A percentile compares a stretch with the other conserved stretches of the same genome.
These are phyloP conservation scores for Dryocosmus kuriphilus DNA, from an alignment of 2,888 invertebrate species.

Conservation along the genomic window DNA sequence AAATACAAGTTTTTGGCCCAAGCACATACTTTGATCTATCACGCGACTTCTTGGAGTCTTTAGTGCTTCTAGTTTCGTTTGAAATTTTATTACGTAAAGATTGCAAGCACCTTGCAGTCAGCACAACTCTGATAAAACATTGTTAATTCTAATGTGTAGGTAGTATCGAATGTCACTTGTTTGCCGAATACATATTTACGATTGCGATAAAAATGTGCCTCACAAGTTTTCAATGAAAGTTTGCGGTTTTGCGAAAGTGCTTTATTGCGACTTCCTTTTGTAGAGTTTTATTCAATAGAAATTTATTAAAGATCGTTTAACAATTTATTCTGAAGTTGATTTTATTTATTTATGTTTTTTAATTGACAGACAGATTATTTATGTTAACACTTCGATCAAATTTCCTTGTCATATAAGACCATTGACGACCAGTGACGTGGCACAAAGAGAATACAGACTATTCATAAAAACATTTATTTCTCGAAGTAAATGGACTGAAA, in stretches of 20 bases:
- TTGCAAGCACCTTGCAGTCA: neutral
- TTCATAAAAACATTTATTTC: conserved; percentile 27
- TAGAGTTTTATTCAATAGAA: neutral
- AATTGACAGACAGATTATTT: neutral
- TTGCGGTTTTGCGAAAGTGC: neutral
- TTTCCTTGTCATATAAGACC: conserved; percentile 2
- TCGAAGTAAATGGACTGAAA: conserved; percentile 37
- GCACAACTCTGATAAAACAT: neutral
- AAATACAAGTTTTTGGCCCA: neutral
- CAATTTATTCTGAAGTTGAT: neutral
- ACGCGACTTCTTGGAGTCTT: neutral
- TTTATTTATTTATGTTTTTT: neutral
- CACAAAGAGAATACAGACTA: conserved; percentile 3
- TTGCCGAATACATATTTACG: conserved; percentile 29
- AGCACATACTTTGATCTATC: neutral
- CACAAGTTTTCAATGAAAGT: neutral
- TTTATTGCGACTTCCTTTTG: neutral
- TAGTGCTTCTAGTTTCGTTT: neutral
- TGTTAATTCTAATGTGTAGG: conserved; percentile 6
- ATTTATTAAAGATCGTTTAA: neutral
- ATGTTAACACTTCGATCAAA: neutral
- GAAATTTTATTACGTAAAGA: neutral
- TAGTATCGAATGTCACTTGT: conserved; percentile 16
- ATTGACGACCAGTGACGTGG: conserved; percentile 37
- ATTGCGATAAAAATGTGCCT: conserved; percentile 24